Evolutionary conservation across 2,888 invertebrate genomes (phyloP), one percentile per base, ranked within the genome.

Genomic region (Limnephilus auricula): DNA sequence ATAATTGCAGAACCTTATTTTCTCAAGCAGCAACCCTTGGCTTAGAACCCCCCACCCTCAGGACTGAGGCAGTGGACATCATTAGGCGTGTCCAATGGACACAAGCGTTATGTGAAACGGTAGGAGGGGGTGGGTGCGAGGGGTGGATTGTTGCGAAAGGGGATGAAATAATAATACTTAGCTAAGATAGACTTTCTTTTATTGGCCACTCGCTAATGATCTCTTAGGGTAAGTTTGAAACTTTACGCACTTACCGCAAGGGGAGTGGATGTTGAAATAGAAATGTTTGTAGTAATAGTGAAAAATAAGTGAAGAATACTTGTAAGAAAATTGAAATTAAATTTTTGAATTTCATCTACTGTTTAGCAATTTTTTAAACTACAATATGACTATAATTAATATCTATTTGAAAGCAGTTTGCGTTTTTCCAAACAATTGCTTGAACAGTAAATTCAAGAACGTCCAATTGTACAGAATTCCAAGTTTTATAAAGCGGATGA

Each of bases 161-260:
- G 91, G 91, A 87, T 90, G 89, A 85, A 89, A 82, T 83, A 32
- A 40, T 32, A 65, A 65, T 65, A 65, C 65, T 65, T 65, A 25
- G 65, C 65, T 10, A 65, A 15, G 90, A 32, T 18, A 89, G 34
- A 88, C 40, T 79, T 89, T 90, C 92, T 89, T 92, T 92, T 92
- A 92, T 92, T 92, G 90, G 92, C 89, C 89, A 92, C 80, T 90
- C 85, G 85, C 90, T 92, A 92, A 92, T 92, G 92, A 92, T 65
- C 80, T 37, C 79, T 78, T 79, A 80, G 92, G 92, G 90, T 87
- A 78, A 79, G 78, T 79, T 45, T 45, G 65, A 9, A 65, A 65
- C 25, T 65, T 65, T 65, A 65, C 65, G n/a, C 25, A 65, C 65
- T 9, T 65, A 65, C 65, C 65, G 25, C 9, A n/a, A 30, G 45